phyloP scores from a whole-genome alignment of 2,797 vertebrate species.

The Vultur gryphus region DNA sequence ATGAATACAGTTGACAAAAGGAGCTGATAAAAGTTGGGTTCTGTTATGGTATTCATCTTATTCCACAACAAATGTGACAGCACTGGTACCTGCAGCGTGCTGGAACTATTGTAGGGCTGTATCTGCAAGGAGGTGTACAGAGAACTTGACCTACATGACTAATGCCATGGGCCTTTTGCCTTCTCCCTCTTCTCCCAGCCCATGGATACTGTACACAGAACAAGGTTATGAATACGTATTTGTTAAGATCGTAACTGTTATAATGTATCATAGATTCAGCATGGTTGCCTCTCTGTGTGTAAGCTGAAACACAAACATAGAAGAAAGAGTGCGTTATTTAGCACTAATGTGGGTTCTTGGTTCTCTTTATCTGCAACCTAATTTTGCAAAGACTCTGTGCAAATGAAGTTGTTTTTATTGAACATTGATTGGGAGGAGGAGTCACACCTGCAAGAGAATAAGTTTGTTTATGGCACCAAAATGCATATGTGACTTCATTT shows the following conservation, averaged over 20 bases:
- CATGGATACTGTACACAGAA: background rate
- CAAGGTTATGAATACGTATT: background rate
- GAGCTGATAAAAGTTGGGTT: background rate
- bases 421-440: background rate
- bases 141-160: background rate
- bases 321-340: background rate
- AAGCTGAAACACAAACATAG: background rate
- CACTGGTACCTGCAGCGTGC: background rate
- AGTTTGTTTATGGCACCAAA: background rate
- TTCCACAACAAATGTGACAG: background rate
- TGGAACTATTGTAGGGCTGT: background rate
- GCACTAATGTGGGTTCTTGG: background rate
- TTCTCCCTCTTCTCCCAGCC: background rate
- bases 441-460: background rate
- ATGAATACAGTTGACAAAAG: background rate
- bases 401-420: background rate
- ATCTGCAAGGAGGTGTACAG: background rate
- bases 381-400: background rate
- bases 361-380: background rate
- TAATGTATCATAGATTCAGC: background rate
- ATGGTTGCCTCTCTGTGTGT: background rate
- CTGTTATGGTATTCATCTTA: background rate
- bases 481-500: background rate
- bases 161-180: background rate
- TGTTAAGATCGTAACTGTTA: background rate